Percentiles rank a stretch among this genome's conserved stretches.
Conservation (phyloP, 2,797 vertebrate species). For the Hoplostethus mediterraneus region DNA sequence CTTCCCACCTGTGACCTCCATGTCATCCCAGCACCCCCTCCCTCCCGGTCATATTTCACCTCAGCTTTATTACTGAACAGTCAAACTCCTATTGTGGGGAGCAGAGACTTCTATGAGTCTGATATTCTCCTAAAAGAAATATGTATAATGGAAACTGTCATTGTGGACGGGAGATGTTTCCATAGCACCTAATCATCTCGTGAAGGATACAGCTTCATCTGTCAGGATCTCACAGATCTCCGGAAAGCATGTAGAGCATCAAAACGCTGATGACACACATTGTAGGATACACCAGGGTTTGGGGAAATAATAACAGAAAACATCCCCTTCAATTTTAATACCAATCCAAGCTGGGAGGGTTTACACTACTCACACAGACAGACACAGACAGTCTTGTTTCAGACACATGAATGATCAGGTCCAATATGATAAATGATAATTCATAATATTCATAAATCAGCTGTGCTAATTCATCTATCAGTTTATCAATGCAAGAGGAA, state of each 20-base stretch:
- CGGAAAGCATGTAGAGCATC: neutral
- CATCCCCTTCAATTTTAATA: no score
- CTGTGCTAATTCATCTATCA: no score
- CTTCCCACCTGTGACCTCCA: conserved; percentile 59
- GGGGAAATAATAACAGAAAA: neutral
- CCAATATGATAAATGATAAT: no score
- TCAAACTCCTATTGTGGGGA: neutral
- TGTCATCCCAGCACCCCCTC: conserved; percentile 24
- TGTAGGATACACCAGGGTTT: neutral
- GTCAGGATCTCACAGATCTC: neutral
- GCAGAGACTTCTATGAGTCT: no score
- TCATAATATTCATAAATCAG: no score
- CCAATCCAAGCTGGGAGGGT: neutral
- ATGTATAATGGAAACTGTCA: neutral
- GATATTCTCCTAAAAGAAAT: neutral
- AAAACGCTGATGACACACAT: neutral
- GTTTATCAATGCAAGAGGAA: no score
- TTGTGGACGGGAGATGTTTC: neutral
- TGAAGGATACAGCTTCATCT: neutral
- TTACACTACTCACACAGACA: neutral
- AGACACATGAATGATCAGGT: no score
- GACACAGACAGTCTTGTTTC: no score
- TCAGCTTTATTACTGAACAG: neutral
- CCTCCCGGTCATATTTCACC: conserved; percentile 10
- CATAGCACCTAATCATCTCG: neutral